Percentiles rank a stretch among this genome's conserved stretches.
Conservation (phyloP, 2,888 invertebrate genomes). For the Argyresthia albistria region DNA sequence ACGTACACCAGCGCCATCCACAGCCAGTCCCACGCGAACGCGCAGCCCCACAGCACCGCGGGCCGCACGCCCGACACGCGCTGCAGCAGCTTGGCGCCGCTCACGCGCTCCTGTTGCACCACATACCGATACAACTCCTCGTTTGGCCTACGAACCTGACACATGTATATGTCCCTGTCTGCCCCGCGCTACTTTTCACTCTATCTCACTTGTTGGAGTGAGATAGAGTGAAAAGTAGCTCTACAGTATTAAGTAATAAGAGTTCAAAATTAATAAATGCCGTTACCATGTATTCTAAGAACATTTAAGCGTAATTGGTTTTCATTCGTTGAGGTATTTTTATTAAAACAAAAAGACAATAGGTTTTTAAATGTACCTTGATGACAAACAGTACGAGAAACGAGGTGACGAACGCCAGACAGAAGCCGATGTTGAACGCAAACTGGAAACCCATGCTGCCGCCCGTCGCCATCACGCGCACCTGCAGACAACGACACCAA, state of each 20-base stretch:
- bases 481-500: constrained; percentile 24
- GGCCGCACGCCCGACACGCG: constrained; percentile 80
- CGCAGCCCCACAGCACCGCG: constrained; percentile 78
- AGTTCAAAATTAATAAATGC: too few species aligned
- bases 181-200: too few species aligned
- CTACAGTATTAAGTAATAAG: too few species aligned
- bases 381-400: constrained; percentile 74
- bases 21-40: constrained; percentile 78
- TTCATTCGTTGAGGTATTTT: not conserved
- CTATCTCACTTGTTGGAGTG: too few species aligned
- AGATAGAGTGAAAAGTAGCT: too few species aligned
- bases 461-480: constrained; percentile 56
- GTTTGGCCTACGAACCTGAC: too few species aligned
- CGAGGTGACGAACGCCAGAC: constrained; percentile 81
- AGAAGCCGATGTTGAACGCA: constrained; percentile 83
- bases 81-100: constrained; percentile 79
- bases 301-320: not conserved
- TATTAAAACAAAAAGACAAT: too few species aligned
- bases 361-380: constrained; percentile 42
- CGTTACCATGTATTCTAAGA: too few species aligned
- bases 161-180: too few species aligned
- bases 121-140: too few species aligned
- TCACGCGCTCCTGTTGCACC: constrained; percentile 75
- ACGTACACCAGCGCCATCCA: constrained; percentile 74
- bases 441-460: constrained; percentile 70